phyloP scores from a whole-genome alignment of 2,113 vertebrate genomes.

The Brachypteracias leptosomus region DNA sequence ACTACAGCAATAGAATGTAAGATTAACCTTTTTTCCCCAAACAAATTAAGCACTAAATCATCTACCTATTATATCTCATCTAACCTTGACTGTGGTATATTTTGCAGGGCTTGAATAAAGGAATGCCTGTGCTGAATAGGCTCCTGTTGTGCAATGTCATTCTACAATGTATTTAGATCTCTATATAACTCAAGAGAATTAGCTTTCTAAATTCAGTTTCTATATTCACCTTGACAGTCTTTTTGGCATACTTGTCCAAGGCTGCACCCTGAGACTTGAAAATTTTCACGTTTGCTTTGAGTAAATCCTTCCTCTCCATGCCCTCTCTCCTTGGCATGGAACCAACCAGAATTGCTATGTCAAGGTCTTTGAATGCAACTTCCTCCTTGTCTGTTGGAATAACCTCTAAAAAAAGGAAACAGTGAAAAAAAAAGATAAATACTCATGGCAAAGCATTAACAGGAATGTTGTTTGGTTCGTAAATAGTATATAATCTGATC shows the following conservation, averaged over 20 bases:
- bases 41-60: not conserved
- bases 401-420: conserved; percentile 79
- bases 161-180: not conserved
- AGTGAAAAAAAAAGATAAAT: not conserved
- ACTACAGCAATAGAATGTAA: not conserved
- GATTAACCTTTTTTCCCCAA: not conserved
- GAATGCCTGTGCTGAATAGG: not conserved
- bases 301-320: conserved; percentile 98
- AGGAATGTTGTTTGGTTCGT: not conserved
- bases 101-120: not conserved
- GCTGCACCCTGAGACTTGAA: conserved; percentile 95
- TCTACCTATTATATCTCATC: not conserved
- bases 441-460: not conserved
- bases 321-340: conserved; percentile 97
- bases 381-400: conserved; percentile 95
- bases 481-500: not conserved
- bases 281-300: conserved; percentile 96
- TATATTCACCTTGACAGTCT: conserved; percentile 90
- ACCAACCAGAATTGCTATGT: conserved; percentile 92
- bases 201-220: not conserved
- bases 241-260: conserved; percentile 94
- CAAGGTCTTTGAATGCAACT: conserved; percentile 92
- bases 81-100: not conserved
- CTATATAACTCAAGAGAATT: not conserved
- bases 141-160: not conserved